Evolutionary conservation across 2,797 vertebrate species (phyloP), one percentile per base, ranked within the genome.

Genomic region (Melanotaenia parkinsoni): DNA sequence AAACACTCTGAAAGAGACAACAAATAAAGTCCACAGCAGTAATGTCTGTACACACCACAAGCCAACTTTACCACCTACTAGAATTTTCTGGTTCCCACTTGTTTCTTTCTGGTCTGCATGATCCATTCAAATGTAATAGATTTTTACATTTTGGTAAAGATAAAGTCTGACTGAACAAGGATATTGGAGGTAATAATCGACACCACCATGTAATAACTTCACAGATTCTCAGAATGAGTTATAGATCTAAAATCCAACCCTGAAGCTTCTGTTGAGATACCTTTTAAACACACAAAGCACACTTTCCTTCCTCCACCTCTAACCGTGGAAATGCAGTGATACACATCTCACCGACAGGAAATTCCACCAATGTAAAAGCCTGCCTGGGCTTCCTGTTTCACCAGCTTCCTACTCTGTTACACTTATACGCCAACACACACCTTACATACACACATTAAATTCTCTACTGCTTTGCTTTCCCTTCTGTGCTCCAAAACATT

Each of bases 261-360:
- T 70, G 60, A 85, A 72, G 75, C 71, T 72, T 81, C 63, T 63
- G 61, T 37, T 51, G 3, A 24, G 66, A 70, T 53, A 47, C 38
- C 32, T 61, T 65, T 74, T 26, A 81, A 81, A 73, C 80, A 67
- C 60, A 64, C 14, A 30, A 3, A 58, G 45, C 16, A 0, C 71
- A 57, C 56, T 66, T 77, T 75, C 69, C 58, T 71, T 67, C 79
- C 60, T 71, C 47, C 53, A 53, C 24, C 58, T 22, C 58, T 56
- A 70, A 73, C 80, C 71, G 51, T 47, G 73, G 76, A 74, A 86
- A 89, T 33, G 12, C 62, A 57, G 74, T 50, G 91, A 94, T 93
- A 92, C 80, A 70, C 86, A 94, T 94, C 92, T 84, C 47, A 86
- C 58, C 57, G 79, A 60, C 90, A 94, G 92, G 93, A 95, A 95